phyloP scores from a whole-genome alignment of 2,888 invertebrate genomes.

The Callosobruchus maculatus region DNA sequence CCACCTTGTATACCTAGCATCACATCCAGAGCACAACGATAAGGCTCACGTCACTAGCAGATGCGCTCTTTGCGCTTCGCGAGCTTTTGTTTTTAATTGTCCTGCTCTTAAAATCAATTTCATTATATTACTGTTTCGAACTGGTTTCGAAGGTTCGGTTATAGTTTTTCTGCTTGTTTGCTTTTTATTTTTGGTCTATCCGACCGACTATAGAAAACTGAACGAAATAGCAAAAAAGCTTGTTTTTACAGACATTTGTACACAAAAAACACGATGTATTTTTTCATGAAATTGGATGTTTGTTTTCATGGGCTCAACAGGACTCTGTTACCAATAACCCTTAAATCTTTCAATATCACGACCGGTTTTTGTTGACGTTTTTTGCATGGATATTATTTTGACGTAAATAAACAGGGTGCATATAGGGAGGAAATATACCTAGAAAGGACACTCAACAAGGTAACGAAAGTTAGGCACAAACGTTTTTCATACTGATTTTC shows the following conservation, averaged over 20 bases:
- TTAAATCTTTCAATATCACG: too few relatives aligned
- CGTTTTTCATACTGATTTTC: too few relatives aligned
- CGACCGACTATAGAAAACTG: neutral
- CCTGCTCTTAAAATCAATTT: constrained; percentile 2
- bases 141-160: neutral
- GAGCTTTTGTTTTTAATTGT: constrained; percentile 7
- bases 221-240: neutral
- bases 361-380: too few relatives aligned
- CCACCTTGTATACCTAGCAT: constrained; percentile 8
- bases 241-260: neutral
- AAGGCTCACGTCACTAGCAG: constrained; percentile 18
- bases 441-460: too few relatives aligned
- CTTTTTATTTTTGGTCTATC: neutral
- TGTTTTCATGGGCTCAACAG: neutral
- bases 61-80: constrained; percentile 10
- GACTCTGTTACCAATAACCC: neutral
- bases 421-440: too few relatives aligned
- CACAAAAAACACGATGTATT: neutral
- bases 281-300: neutral
- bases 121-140: neutral
- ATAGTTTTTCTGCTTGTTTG: constrained; percentile 4
- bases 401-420: too few relatives aligned
- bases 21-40: constrained; percentile 25
- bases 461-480: too few relatives aligned
- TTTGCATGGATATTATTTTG: too few relatives aligned